Conservation (phyloP, 1,140 invertebrate genomes). For the Aricia agestis region DNA sequence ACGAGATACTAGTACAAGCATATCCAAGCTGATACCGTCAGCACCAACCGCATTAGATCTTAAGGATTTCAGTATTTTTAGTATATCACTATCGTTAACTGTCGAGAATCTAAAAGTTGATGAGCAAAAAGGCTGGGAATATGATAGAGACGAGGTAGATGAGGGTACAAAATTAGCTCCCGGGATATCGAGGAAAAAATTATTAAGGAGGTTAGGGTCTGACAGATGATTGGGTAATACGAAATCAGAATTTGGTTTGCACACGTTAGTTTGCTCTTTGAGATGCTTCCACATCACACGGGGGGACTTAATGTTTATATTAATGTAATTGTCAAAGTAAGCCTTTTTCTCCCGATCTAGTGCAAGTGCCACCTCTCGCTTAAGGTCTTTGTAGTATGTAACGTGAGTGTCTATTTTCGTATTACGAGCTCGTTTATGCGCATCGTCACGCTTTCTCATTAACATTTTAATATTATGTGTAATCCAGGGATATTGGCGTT, state of each 20-base stretch:
- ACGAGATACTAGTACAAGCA: conserved; percentile 21
- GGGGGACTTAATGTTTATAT: background rate
- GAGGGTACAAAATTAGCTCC: conserved; percentile 16
- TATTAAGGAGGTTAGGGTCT: conserved; percentile 26
- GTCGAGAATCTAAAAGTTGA: conserved; percentile 16
- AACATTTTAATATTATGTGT: background rate
- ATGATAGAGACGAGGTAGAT: conserved; percentile 13
- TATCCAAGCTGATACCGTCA: background rate
- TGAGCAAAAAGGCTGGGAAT: conserved; percentile 6
- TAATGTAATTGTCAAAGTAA: conserved; percentile 13
- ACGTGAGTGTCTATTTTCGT: background rate
- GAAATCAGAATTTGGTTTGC: too few species aligned
- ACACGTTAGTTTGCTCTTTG: too few species aligned
- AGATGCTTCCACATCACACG: too few species aligned
- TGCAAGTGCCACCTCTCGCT: background rate
- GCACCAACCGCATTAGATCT: too few species aligned
- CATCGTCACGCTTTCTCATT: background rate
- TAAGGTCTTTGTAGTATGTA: background rate
- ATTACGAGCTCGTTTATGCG: background rate
- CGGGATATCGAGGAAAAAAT: conserved; percentile 27
- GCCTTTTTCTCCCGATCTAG: background rate
- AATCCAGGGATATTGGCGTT: conserved; percentile 14
- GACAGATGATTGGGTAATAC: background rate
- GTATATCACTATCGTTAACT: conserved; percentile 11
- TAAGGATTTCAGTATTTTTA: conserved; percentile 16